A percentile compares a stretch with the other conserved stretches of the same genome.
Evolutionary conservation across 2,113 vertebrate species (phyloP).

Genomic region (Cricetomys ansorgei): DNA sequence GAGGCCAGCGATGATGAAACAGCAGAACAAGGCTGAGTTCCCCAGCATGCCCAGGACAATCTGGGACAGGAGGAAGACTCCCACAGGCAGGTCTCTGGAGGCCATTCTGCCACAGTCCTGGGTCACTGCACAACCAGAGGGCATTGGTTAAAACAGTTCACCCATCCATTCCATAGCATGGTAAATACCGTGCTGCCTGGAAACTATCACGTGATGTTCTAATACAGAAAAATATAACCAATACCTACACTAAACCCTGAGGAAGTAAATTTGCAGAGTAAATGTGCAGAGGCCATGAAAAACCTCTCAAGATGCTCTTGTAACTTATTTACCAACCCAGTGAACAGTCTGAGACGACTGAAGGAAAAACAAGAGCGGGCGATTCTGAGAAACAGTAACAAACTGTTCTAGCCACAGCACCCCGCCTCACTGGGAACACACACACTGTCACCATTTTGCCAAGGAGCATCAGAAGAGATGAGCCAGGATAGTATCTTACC

Average conservation of each 20-base stretch:
- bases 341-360: not conserved
- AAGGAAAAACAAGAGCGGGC: not conserved
- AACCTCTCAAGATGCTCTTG: not conserved
- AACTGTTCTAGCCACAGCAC: not conserved
- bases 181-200: too few species aligned
- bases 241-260: too few species aligned
- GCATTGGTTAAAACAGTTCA: too few species aligned
- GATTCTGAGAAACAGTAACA: not conserved
- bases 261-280: too few species aligned
- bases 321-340: not conserved
- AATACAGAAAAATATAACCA: too few species aligned
- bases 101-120: not conserved
- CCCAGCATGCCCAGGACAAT: not conserved
- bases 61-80: not conserved
- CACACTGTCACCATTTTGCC: not conserved
- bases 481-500: not conserved
- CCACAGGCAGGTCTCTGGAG: not conserved
- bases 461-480: not conserved
- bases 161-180: too few species aligned
- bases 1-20: not conserved
- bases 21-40: not conserved
- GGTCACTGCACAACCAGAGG: too few species aligned
- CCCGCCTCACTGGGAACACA: not conserved
- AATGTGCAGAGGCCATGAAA: not conserved
- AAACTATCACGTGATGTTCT: too few species aligned